Evolutionary conservation across 2,113 vertebrate genomes (phyloP).

Genomic region (Saguinus midas): DNA sequence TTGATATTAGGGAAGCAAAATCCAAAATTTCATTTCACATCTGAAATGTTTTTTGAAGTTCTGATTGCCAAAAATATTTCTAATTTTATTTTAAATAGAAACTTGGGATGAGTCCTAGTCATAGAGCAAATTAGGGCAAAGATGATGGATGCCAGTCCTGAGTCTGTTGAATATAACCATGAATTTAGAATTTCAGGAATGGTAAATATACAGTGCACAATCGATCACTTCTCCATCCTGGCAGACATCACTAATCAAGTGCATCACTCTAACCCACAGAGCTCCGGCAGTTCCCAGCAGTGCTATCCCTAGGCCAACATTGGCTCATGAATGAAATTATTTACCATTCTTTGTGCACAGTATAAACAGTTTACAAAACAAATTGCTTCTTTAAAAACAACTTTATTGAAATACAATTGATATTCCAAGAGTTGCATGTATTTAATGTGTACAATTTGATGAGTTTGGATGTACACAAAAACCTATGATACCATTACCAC

Average conservation of each 20-base stretch:
- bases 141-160: not conserved
- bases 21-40: slow-evolving; percentile 17
- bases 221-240: not conserved
- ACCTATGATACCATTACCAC: not conserved
- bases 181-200: not conserved
- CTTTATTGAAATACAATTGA: not conserved
- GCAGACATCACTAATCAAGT: not conserved
- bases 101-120: not conserved
- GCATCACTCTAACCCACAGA: not conserved
- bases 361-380: not conserved
- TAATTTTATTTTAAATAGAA: not conserved
- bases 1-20: not conserved
- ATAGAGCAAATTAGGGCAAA: not conserved
- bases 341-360: not conserved
- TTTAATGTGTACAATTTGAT: not conserved
- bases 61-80: not conserved
- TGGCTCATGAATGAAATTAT: not conserved
- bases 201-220: not conserved
- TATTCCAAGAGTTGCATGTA: not conserved
- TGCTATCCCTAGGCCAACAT: not conserved
- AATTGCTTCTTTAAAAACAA: not conserved
- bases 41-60: not conserved
- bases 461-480: not conserved
- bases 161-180: not conserved
- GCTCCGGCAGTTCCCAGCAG: not conserved